Conservation (phyloP, 30 jellyfish, hydroid and myxozoan genomes). For the Chrysaora quinquecirrha region DNA sequence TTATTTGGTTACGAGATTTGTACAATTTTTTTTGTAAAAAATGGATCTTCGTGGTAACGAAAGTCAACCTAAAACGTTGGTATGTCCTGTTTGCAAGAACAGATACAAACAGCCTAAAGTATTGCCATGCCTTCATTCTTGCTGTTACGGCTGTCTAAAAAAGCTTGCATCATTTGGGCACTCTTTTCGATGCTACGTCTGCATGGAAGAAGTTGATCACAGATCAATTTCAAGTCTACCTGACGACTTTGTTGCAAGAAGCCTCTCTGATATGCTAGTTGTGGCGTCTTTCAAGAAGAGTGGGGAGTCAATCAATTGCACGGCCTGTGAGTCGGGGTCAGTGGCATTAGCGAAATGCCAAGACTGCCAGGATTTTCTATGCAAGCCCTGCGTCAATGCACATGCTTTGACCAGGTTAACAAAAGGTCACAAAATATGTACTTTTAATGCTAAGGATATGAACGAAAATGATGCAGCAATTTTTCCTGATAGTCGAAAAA, state of each 20-base stretch:
- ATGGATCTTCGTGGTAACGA: not conserved
- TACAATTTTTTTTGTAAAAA: too few species aligned
- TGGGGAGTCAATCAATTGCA: not conserved
- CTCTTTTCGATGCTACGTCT: constrained; percentile 27
- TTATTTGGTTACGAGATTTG: too few species aligned
- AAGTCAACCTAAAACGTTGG: not conserved
- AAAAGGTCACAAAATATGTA: not conserved
- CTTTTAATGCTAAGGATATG: constrained; percentile 5
- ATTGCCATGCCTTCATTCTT: constrained; percentile 61
- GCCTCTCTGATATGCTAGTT: not conserved
- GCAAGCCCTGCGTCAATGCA: constrained; percentile 5
- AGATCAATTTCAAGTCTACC: constrained; percentile 13
- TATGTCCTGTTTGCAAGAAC: constrained; percentile 46
- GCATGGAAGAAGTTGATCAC: constrained; percentile 20
- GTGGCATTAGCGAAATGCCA: constrained; percentile 1
- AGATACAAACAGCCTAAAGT: constrained; percentile 31
- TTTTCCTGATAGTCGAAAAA: not conserved
- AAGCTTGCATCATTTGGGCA: constrained; percentile 1
- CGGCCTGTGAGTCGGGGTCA: not conserved
- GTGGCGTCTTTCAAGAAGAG: not conserved
- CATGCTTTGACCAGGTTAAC: constrained; percentile 19
- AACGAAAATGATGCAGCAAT: not conserved
- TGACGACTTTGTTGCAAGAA: not conserved
- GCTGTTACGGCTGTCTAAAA: constrained; percentile 19
- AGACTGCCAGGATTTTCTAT: constrained; percentile 18